Conservation (phyloP, 2,113 vertebrate genomes). For the Eolophus roseicapilla region DNA sequence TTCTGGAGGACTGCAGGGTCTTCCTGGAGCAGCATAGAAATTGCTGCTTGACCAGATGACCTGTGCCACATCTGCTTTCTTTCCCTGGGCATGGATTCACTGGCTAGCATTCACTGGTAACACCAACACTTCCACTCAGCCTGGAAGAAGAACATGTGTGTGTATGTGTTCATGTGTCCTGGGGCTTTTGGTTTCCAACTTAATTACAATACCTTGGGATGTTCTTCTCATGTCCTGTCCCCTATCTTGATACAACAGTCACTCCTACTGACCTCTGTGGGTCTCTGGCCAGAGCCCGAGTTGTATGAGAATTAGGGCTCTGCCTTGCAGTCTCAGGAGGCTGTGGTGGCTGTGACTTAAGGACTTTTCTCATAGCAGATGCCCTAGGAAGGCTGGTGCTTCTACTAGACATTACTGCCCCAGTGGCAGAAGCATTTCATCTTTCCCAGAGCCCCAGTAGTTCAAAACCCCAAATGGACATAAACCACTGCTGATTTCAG, state of each 20-base stretch:
- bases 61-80: neutral
- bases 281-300: rapidly evolving
- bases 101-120: neutral
- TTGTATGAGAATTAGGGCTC: neutral
- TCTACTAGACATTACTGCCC: neutral
- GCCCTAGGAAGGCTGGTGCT: neutral
- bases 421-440: neutral
- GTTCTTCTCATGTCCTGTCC: neutral
- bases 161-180: rapidly evolving
- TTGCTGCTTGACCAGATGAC: neutral
- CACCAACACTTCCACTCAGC: neutral
- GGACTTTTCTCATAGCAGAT: neutral
- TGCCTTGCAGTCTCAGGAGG: neutral
- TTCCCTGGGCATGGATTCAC: neutral
- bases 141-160: neutral
- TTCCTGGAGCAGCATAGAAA: neutral
- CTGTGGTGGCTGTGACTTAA: neutral
- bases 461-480: neutral
- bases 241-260: neutral
- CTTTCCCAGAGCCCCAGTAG: neutral
- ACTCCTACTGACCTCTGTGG: neutral
- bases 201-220: neutral
- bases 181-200: neutral
- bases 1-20: neutral
- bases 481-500: neutral